Evolutionary conservation across 2,797 vertebrate genomes (phyloP).

Genomic region (Muscicapa comitata): DNA sequence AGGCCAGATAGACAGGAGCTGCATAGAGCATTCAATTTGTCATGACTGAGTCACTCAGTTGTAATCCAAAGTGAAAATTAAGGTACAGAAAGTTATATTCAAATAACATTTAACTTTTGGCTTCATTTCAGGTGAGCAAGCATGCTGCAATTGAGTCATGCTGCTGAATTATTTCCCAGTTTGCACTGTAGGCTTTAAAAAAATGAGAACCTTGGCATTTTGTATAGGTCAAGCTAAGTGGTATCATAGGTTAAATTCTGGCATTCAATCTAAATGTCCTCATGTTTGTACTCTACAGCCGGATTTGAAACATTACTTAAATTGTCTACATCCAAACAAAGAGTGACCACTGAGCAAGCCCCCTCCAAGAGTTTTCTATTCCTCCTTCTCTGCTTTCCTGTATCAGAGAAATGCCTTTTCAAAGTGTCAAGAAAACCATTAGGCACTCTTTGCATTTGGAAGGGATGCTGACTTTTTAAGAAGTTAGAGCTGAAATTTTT

Average conservation of each 20-base stretch:
- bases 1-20: background rate
- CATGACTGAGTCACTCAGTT: background rate
- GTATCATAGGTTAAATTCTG: conserved; percentile 14
- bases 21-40: background rate
- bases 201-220: background rate
- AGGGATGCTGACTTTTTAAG: background rate
- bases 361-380: background rate
- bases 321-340: background rate
- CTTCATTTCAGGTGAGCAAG: background rate
- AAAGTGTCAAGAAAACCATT: background rate
- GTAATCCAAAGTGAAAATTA: conserved; percentile 1
- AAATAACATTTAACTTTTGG: background rate
- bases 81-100: background rate
- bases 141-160: background rate
- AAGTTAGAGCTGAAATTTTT: background rate
- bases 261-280: background rate
- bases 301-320: background rate
- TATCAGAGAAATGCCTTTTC: background rate
- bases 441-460: background rate
- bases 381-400: background rate
- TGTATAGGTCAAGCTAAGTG: conserved; percentile 7
- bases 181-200: background rate
- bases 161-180: background rate
- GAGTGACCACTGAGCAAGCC: background rate
- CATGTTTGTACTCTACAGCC: background rate